Base-by-base conservation (phyloP, 2,888 invertebrate species). In the Lapara coniferarum region DNA sequence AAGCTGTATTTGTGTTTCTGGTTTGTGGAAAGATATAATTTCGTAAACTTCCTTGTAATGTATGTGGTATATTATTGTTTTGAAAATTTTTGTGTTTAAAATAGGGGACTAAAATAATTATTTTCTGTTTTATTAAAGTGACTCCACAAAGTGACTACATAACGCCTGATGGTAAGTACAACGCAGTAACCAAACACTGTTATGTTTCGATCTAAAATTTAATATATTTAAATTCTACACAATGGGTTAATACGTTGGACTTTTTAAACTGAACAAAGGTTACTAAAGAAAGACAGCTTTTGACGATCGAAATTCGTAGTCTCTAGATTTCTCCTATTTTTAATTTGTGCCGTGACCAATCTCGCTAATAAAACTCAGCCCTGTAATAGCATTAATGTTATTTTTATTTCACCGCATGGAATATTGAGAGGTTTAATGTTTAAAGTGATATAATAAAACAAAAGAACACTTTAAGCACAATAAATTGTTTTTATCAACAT, bases 141-240 rank as follows among this genome's bases (percentile, higher is more conserved):
- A 19, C 30, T 25, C 66, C 30, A 66, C 52, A 66, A 52, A 66
- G 53, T 66, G 52, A 66, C 66, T 53, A 66, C 53, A 66, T 53
- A 51, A 66, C 66, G 66, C 66, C 66, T 66, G 66, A 66, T 66
- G 66, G 66, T 66, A 66, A 66, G 53, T 51, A 66, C 52, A 66
- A 37, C 25, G 66, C 52, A 30, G 37, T 52, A 53, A 49, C 49
- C 46, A 63, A 63, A 66, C 53, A 52, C 30, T 25, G 19, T 52
- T 16, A 30, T 4, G 10, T 10, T 14, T 19, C 16, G 16, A 46
- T 12, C 46, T 37, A 30, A 57, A 56, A 37, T 57, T 57, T 14
- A 10, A 55, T 19, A 30, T 2, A 14, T 30, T 37, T 0, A 30
- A 37, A 57, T 30, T 10, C 10, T 12, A 25, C 25, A 19, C 12